Conservation (phyloP, 1,140 invertebrate species). For the Chrysopa pallens region DNA sequence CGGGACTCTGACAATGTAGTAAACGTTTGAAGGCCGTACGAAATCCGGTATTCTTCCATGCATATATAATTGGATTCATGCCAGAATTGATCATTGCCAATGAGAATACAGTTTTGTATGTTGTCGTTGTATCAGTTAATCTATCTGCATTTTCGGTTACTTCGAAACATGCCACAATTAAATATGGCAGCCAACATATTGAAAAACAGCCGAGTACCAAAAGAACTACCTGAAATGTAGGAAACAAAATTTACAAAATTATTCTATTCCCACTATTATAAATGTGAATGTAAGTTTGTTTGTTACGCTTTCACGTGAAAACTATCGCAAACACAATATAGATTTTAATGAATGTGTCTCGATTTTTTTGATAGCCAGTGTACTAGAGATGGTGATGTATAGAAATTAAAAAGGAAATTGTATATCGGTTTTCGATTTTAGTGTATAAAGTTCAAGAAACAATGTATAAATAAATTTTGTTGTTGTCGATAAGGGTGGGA, state of each 20-base stretch:
- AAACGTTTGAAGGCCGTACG: constrained; percentile 44
- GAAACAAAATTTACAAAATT: not conserved
- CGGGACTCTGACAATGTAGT: constrained; percentile 37
- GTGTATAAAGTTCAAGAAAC: too few species aligned
- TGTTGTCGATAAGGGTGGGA: too few species aligned
- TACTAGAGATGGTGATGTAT: too few species aligned
- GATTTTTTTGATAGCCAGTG: too few species aligned
- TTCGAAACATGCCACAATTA: constrained; percentile 40
- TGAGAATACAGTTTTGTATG: constrained; percentile 48
- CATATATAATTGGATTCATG: constrained; percentile 61
- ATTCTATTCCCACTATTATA: too few species aligned
- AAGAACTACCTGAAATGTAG: constrained; percentile 41
- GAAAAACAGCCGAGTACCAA: constrained; percentile 55
- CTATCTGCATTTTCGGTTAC: constrained; percentile 27
- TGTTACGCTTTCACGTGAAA: too few species aligned
- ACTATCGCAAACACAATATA: too few species aligned
- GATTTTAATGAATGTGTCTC: too few species aligned
- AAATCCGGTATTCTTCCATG: constrained; percentile 62
- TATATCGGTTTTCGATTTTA: too few species aligned
- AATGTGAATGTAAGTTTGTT: too few species aligned
- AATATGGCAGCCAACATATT: constrained; percentile 57
- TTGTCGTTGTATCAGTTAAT: constrained; percentile 25
- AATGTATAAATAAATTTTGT: too few species aligned
- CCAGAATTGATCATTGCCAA: constrained; percentile 56
- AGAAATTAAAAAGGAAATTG: too few species aligned